phyloP scores from a whole-genome alignment of 2,113 vertebrate species.

The Macroglossus sobrinus region DNA sequence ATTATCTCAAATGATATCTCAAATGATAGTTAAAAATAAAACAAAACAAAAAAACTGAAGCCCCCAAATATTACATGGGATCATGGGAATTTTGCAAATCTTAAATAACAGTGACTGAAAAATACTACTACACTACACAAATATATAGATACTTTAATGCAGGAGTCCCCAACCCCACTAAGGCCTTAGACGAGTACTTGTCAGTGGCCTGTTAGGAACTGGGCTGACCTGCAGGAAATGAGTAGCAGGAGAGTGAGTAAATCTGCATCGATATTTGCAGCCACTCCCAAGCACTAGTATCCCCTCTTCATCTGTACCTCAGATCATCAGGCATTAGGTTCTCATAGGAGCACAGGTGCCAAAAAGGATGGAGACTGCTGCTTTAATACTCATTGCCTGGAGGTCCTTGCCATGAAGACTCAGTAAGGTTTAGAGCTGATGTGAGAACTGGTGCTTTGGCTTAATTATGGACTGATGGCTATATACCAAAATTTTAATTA shows the following conservation, averaged over 20 bases:
- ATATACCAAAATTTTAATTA: background rate
- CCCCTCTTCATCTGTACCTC: no score
- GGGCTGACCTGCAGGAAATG: no score
- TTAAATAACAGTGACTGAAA: background rate
- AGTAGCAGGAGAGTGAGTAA: no score
- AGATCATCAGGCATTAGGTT: no score
- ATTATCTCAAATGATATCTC: no score
- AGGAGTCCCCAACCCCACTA: no score
- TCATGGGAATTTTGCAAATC: background rate
- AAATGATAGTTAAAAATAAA: background rate
- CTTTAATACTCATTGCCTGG: background rate
- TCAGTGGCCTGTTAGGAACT: no score
- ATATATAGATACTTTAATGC: background rate
- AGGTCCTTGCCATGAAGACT: background rate
- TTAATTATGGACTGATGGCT: background rate
- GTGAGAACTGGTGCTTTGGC: background rate
- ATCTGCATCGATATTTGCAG: no score
- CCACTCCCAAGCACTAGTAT: no score
- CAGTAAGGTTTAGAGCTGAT: background rate
- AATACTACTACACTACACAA: background rate
- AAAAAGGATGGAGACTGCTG: no score
- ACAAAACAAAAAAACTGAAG: background rate
- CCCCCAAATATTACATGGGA: background rate
- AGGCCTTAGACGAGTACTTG: no score
- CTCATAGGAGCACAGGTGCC: no score